Evolutionary conservation across 2,888 invertebrate species (phyloP), one percentile per base, ranked within the genome.

Genomic region (Formica aserva): DNA sequence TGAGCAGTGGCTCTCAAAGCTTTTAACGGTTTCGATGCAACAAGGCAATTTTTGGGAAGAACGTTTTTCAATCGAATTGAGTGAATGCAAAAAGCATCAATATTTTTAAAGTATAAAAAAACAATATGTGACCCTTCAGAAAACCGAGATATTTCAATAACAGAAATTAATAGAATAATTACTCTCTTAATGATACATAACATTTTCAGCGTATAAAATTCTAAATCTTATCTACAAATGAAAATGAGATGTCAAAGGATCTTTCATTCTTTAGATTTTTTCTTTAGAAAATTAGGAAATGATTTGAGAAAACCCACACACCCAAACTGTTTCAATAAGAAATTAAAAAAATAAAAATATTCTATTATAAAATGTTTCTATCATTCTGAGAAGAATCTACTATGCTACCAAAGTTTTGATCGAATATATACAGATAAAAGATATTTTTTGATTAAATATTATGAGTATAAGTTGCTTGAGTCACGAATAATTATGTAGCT

Each of bases 1-100:
- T 84, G 88, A 67, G 83, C 91, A 90, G 91, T 63, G 88, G 77
- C 83, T 88, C 89, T 90, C 90, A 89, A 82, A 84, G 78, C 74
- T 83, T 85, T 80, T 77, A 85, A 69, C 76, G 65, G 26, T 66
- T 84, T 67, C 65, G 60, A 74, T 76, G 41, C 29, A 13, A 9
- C 6, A 48, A 48, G 67, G 8, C 41, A 22, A 48, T 83, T 77
- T 71, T 57, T 55, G 29, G 9, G 29, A 48, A 41, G n/a, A 35
- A n/a, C 29, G 0, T 26, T 29, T 62, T 1, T 11, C 41, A 9
- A 29, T 2, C 22, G 3, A 77, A 22, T 57, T 32, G 55, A 1
- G 4, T 26, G n/a, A 41, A 74, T 22, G 38, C 1, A 41, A 18
- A 72, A 65, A 77, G n/a, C 8, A 52, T 52, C 8, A 78, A 45